Conservation (phyloP, 64 coral and sea anemone genomes). For the Trachythela sp. region DNA sequence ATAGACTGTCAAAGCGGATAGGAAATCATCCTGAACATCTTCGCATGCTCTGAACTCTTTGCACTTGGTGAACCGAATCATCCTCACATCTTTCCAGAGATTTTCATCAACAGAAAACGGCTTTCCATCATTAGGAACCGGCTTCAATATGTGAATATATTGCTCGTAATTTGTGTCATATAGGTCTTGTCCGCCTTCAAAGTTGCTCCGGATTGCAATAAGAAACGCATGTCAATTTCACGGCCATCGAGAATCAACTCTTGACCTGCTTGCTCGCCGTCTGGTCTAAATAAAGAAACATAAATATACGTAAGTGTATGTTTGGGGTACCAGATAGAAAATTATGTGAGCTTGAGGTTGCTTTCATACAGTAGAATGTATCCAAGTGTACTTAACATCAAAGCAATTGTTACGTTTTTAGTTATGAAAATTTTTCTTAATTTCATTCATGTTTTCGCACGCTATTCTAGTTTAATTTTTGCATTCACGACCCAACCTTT, state of each 20-base stretch:
- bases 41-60: constrained; percentile 32
- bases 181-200: constrained; percentile 46
- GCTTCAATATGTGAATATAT: constrained; percentile 42
- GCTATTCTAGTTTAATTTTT: no score
- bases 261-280: background rate
- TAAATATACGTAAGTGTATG: no score
- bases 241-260: constrained; percentile 44
- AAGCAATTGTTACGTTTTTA: no score
- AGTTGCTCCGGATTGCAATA: constrained; percentile 58
- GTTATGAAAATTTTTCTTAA: no score
- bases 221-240: constrained; percentile 70
- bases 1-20: constrained; percentile 14
- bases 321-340: no score
- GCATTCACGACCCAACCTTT: no score
- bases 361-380: no score
- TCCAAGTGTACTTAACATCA: no score
- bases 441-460: no score
- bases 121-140: background rate
- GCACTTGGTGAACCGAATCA: constrained; percentile 50
- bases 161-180: constrained; percentile 55
- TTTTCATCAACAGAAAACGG: constrained; percentile 54
- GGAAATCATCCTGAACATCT: background rate
- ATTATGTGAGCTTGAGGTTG: no score
- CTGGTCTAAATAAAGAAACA: no score
- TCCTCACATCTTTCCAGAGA: constrained; percentile 65